phyloP scores from a whole-genome alignment of 2,888 invertebrate genomes.

The Aplocera efformata region DNA sequence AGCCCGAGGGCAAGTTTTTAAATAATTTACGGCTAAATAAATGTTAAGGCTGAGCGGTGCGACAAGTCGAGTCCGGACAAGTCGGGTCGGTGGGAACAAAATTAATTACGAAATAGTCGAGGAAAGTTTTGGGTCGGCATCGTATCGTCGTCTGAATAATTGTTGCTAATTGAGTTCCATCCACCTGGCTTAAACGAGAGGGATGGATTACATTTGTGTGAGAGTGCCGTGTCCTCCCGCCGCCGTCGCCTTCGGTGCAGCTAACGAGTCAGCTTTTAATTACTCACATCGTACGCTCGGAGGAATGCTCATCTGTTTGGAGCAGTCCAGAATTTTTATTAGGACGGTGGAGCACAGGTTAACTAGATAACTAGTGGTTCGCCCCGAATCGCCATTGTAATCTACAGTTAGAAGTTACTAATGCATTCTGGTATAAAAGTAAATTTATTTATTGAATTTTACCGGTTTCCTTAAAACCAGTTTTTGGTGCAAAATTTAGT shows the following conservation, averaged over 20 bases:
- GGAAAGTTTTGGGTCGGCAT: constrained; percentile 64
- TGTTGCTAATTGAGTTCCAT: constrained; percentile 73
- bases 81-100: constrained; percentile 62
- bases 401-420: no score
- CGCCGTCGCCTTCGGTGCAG: constrained; percentile 26
- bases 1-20: constrained; percentile 35
- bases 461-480: no score
- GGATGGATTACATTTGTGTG: constrained; percentile 41
- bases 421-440: no score
- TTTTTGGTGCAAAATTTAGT: no score
- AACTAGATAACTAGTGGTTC: constrained; percentile 4
- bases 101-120: constrained; percentile 72
- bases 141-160: constrained; percentile 63
- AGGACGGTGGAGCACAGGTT: constrained; percentile 11
- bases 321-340: constrained; percentile 29
- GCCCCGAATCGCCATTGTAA: no score
- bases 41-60: constrained; percentile 36
- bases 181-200: constrained; percentile 50
- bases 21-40: constrained; percentile 45
- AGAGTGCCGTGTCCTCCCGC: constrained; percentile 25
- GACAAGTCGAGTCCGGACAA: constrained; percentile 42
- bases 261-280: constrained; percentile 46
- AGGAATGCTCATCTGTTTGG: constrained; percentile 30
- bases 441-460: no score
- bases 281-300: constrained; percentile 35